A percentile compares a stretch with the other conserved stretches of the same genome.
phyloP scores from a whole-genome alignment of 2,113 vertebrate genomes.

The Haplochromis burtoni region DNA sequence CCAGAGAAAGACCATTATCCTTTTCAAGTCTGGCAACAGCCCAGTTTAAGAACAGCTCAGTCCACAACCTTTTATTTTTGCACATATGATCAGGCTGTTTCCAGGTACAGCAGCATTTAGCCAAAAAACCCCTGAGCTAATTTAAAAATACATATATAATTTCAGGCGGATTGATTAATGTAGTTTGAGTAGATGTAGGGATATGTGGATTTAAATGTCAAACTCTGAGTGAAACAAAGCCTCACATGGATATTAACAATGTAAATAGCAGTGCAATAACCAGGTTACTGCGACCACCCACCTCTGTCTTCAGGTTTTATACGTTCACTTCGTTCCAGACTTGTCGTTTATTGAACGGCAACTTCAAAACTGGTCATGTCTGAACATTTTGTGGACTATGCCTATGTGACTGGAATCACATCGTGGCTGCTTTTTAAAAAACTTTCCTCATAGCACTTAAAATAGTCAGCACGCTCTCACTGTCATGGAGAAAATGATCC shows the following conservation, averaged over 20 bases:
- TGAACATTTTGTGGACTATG: not conserved
- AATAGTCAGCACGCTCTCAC: not conserved
- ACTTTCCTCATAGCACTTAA: not conserved
- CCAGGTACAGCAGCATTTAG: not conserved
- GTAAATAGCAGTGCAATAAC: not conserved
- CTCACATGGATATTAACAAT: not conserved
- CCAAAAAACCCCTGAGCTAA: not conserved
- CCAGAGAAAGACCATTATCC: conserved; percentile 17
- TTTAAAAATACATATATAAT: not conserved
- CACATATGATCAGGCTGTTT: not conserved
- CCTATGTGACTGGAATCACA: not conserved
- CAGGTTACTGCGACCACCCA: conserved; percentile 2
- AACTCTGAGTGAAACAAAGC: not conserved
- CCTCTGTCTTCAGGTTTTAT: not conserved
- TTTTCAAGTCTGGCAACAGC: not conserved
- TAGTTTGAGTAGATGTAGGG: not conserved
- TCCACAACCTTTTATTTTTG: not conserved
- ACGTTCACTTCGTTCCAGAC: not conserved
- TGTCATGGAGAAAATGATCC: not conserved
- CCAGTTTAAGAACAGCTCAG: not conserved
- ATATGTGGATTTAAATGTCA: not conserved
- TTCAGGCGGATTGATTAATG: not conserved
- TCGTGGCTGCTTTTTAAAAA: not conserved
- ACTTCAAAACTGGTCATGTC: not conserved
- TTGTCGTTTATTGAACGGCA: not conserved